A percentile compares a stretch with the other conserved stretches of the same genome.
Conservation (phyloP, 2,888 invertebrate species). For the Erebia palarica region DNA sequence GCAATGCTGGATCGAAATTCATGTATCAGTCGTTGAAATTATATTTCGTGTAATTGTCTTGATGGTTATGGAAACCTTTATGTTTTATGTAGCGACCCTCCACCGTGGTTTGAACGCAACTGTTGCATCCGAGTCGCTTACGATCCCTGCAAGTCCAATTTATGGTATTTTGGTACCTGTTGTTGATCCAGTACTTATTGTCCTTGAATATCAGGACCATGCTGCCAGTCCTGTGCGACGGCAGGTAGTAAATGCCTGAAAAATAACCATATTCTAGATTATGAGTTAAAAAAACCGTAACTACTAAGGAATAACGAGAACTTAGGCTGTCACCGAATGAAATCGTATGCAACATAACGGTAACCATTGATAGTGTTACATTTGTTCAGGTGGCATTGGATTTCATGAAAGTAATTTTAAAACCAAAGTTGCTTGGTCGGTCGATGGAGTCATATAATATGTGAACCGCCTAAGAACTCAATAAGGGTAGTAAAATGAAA, state of each 20-base stretch:
- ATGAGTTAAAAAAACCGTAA: constrained; percentile 27
- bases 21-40: constrained; percentile 74
- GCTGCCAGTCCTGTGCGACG: constrained; percentile 76
- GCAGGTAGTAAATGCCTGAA: constrained; percentile 76
- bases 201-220: constrained; percentile 78
- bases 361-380: neutral
- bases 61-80: constrained; percentile 74
- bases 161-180: constrained; percentile 76
- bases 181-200: constrained; percentile 79
- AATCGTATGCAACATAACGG: neutral
- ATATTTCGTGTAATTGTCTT: constrained; percentile 75
- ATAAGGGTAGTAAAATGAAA: constrained; percentile 29
- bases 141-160: constrained; percentile 78
- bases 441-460: neutral
- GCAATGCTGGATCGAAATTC: constrained; percentile 38
- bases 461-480: constrained; percentile 3
- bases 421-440: neutral
- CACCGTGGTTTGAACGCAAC: constrained; percentile 73
- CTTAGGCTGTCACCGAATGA: neutral
- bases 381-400: neutral
- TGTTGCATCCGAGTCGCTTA: constrained; percentile 72
- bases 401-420: no score
- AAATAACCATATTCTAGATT: constrained; percentile 42
- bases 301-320: no score
- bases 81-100: constrained; percentile 75